Base-by-base conservation (phyloP, 2,888 invertebrate genomes). In the Agonopterix alstromeriana region DNA sequence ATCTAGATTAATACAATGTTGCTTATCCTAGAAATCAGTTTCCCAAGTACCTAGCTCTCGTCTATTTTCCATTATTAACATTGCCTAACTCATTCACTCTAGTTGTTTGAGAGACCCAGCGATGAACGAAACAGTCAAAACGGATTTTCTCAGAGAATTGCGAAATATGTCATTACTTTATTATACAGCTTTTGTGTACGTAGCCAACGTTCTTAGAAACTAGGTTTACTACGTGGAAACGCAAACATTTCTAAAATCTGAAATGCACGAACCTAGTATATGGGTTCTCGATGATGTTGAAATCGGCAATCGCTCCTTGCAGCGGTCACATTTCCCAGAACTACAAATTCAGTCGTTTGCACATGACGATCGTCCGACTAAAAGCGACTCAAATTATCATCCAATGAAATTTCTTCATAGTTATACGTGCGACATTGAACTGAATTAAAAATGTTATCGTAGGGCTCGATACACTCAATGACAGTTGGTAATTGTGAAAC, bases 151-250 rank as follows among this genome's bases (percentile, higher is more conserved):
- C 51, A 51, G 46, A 48, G 46, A 11, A 45, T 51, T 51, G 46
- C 47, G 48, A 48, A 48, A 48, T 44, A 46, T 27, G 46, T 48
- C 51, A 51, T 48, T 17, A 45, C 42, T 42, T 27, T 27, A 46
- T 51, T 51, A 48, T 40, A 48, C 45, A 44, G 43, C 48, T 51
- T 51, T 51, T 51, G 51, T 48, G 41, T 46, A 48, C 51, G 47
- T 44, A 44, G 47, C 36, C 12, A 42, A 41, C 38, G 48, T 51
- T 51, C 48, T 51, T 36, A 67, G 75, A 73, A 86, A 79, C 77
- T 83, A 77, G 86, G 86, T 86, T 86, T 85, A 86, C 78, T 75
- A 64, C 83, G 63, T 70, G 58, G 66, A 70, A 76, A 81, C 74
- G 74, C 79, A 82, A 84, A 83, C 78, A 81, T 77, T 82, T 73